phyloP scores from a whole-genome alignment of 2,113 vertebrate genomes.

The Mesembrinibis cayennensis region DNA sequence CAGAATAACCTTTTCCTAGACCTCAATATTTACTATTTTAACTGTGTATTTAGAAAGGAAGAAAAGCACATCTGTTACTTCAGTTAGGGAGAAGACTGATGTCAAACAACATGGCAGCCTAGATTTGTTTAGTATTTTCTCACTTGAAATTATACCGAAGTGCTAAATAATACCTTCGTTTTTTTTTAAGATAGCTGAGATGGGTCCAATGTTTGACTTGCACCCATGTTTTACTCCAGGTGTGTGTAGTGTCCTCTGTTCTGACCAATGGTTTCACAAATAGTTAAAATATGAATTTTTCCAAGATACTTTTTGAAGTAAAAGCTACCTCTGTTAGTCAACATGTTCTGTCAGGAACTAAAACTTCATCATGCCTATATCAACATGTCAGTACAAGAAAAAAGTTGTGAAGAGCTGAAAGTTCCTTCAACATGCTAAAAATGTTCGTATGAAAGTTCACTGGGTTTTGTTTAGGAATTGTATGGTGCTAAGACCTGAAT shows the following conservation, averaged over 20 bases:
- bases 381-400: background rate
- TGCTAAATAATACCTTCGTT: background rate
- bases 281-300: background rate
- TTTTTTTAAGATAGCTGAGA: background rate
- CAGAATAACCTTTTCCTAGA: background rate
- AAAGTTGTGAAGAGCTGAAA: background rate
- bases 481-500: background rate
- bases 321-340: conserved; percentile 35
- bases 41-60: background rate
- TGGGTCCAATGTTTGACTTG: background rate
- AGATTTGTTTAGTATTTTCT: background rate
- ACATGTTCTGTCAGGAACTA: background rate
- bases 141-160: background rate
- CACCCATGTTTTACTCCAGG: background rate
- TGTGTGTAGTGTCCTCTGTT: background rate
- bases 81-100: background rate
- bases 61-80: background rate
- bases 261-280: background rate
- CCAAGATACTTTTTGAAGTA: background rate
- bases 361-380: background rate
- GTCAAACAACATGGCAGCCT: background rate
- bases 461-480: background rate
- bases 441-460: background rate
- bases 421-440: background rate
- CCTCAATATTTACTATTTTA: background rate